Evolutionary conservation across 2,888 invertebrate genomes (phyloP).

Genomic region (Eledone cirrhosa): DNA sequence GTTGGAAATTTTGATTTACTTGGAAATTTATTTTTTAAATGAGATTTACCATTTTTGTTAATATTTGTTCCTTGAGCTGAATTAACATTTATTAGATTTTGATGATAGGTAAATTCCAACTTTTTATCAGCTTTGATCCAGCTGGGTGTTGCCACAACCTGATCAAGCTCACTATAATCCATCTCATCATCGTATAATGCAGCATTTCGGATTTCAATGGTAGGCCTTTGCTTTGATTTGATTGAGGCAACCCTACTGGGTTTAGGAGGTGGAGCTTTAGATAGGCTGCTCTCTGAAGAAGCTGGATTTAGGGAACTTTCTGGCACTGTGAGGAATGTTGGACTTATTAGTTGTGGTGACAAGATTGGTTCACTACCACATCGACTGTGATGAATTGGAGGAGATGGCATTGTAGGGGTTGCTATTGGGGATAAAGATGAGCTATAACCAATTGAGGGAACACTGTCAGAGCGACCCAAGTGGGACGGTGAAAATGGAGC

Average conservation of each 20-base stretch:
- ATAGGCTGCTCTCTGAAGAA: slow-evolving; percentile 56
- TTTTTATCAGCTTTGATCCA: slow-evolving; percentile 47
- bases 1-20: slow-evolving; percentile 24
- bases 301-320: slow-evolving; percentile 40
- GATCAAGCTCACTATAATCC: slow-evolving; percentile 63
- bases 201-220: slow-evolving; percentile 54
- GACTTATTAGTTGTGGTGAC: slow-evolving; percentile 37
- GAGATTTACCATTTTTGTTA: not conserved
- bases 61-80: not conserved
- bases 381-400: slow-evolving; percentile 46
- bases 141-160: slow-evolving; percentile 60
- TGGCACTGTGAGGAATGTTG: slow-evolving; percentile 36
- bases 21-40: not conserved
- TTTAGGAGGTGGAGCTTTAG: slow-evolving; percentile 65
- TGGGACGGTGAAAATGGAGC: slow-evolving; percentile 33
- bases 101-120: slow-evolving; percentile 7
- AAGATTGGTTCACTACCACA: slow-evolving; percentile 58
- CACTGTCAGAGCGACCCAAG: slow-evolving; percentile 66
- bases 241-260: slow-evolving; percentile 68
- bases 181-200: slow-evolving; percentile 54
- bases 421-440: slow-evolving; percentile 14
- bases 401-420: not conserved
- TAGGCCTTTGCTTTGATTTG: slow-evolving; percentile 52
- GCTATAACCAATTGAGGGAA: slow-evolving; percentile 60
- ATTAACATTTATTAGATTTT: slow-evolving; percentile 29